Base-by-base conservation (phyloP, 2,797 vertebrate genomes). In the Micromesistius poutassou region DNA sequence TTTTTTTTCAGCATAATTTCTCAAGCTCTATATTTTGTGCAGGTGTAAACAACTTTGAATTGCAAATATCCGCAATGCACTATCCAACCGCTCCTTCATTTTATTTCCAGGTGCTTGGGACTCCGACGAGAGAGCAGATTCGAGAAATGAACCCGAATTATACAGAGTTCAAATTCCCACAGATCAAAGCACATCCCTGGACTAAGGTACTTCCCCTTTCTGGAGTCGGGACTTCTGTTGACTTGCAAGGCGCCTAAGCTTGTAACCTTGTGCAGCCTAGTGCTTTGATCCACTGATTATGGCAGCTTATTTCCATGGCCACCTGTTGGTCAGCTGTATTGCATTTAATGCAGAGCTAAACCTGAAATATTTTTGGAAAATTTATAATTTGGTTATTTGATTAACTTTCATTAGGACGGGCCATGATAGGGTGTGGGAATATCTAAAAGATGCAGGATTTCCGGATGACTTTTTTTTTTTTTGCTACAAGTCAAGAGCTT, bases 121-220 rank as follows among this genome's bases (percentile, higher is more conserved):
- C 97, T 72, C 97, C 97, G 36, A 98, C 96, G 40, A 94, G 97
- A 93, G 97, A 97, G 92, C 97, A 98, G 91, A 98, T 98, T 84
- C 91, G 97, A 83, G 96, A 98, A 91, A 98, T 98, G 97, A 98
- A 98, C 91, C 97, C 97, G 16, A 98, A 98, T 90, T 98, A 98
- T 87, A 98, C 97, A 84, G 97, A 98, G 92, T 98, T 98, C 91
- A 98, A 98, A 90, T 98, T 98, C 84, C 97, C 97, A 80, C 97
- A 98, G 93, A 98, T 98, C 89, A 98, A 98, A 95, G 97, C 97
- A 87, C 97, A 98, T 85, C 97, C 97, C 77, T 98, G 97, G 97
- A 95, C 96, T 88, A 97, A 97, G 96, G 96, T 96, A 85, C 19
- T 14, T 30, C 31, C 31, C 70, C 70, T 30, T 33, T 33, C 70